Evolutionary conservation across 2,113 vertebrate species (phyloP), one percentile per base, ranked within the genome.

Genomic region (Erythrocebus patas): DNA sequence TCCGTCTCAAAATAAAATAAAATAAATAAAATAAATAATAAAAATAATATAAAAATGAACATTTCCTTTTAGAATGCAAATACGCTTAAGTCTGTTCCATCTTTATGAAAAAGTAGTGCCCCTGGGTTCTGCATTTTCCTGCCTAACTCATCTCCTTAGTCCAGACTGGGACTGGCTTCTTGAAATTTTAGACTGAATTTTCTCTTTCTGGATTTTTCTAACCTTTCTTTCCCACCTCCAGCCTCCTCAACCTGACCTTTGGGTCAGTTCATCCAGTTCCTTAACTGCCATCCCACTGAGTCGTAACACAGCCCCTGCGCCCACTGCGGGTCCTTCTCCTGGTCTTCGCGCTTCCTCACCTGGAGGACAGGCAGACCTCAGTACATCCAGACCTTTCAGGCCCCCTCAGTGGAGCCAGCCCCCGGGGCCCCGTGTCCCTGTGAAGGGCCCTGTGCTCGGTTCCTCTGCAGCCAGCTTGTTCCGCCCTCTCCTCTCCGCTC

Each of bases 381-480:
- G 61, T 4, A 38, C 5, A 0, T 92, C 7, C 35, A 70, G 5
- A 70, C 27, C 30, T 64, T 45, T 8, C 17, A 18, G 82, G 30
- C 55, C 61, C 32, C 18, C 45, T 68, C 8, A 0, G 0, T 7
- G 8, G 30, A 10, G n/a, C 30, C 2, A 5, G 9, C 75, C 14
- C 38, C 38, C 40, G 40, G 59, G 50, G 50, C 13, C 45, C 22
- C 3, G 6, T 8, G 16, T 43, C 59, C 17, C 30, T 23, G 30
- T 13, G 35, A 40, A 48, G 14, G 22, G 3, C 25, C n/a, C 32
- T 72, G 17, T n/a, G 3, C 43, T 10, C 0, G 0, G 1, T 7
- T 20, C 16, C 32, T 9, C 2, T 7, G 12, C 25, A 25, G 35
- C 40, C 61, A 18, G 35, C 35, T 8, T 4, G 13, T 17, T 8